These are phyloP conservation scores for Cyanoliseus patagonus DNA, from an alignment of 2,113 vertebrate genomes.

Conservation along the genomic window DNA sequence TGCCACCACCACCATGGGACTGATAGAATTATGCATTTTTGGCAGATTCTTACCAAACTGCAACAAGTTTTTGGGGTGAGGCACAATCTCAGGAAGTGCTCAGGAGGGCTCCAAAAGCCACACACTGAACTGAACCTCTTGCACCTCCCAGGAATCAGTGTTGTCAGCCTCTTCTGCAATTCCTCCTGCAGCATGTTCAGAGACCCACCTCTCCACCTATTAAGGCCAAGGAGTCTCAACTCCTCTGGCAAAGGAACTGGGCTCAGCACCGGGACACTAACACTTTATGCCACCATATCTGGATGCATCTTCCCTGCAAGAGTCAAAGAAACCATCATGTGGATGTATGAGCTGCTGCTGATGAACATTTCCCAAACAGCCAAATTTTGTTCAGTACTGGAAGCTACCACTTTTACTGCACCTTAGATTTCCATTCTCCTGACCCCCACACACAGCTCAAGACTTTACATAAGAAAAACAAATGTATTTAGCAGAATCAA, in stretches of 20 bases:
- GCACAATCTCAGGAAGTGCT: background rate
- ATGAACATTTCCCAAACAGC: background rate
- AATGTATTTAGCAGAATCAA: background rate
- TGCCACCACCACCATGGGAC: background rate
- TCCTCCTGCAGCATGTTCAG: background rate
- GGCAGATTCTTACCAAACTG: background rate
- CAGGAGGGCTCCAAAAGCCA: background rate
- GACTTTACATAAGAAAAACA: background rate
- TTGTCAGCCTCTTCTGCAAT: background rate
- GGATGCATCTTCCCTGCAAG: background rate
- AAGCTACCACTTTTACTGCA: background rate
- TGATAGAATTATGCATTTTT: background rate
- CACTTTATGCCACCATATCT: background rate
- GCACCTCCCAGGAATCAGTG: background rate
- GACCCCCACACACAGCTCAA: background rate
- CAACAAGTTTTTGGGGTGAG: background rate
- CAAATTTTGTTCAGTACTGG: background rate
- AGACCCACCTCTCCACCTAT: background rate
- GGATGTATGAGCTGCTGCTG: background rate
- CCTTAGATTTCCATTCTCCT: background rate
- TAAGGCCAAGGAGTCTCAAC: background rate
- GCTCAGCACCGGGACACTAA: too few relatives aligned
- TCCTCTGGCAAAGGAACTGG: background rate
- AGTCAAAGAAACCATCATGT: rapidly evolving
- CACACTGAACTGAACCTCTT: background rate